A percentile compares a stretch with the other conserved stretches of the same genome.
These are phyloP conservation scores for Neomorphus geoffroyi DNA, from an alignment of 2,797 vertebrate species.

Conservation along the genomic window DNA sequence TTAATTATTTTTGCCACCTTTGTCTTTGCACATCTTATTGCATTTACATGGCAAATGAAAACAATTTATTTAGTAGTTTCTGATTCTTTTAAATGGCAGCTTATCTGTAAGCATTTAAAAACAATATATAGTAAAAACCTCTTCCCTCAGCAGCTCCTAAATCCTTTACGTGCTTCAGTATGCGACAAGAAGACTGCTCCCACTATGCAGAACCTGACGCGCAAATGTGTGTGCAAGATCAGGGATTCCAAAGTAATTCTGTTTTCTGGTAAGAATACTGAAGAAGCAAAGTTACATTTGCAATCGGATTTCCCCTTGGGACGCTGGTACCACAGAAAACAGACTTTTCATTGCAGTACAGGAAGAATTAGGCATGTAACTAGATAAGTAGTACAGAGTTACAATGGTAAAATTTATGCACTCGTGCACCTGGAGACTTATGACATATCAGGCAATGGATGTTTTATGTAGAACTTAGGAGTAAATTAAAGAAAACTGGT, in stretches of 20 bases:
- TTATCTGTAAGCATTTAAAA: background rate
- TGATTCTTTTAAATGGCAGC: background rate
- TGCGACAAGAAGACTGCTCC: background rate
- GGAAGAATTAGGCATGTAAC: constrained; percentile 1
- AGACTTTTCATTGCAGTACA: constrained; percentile 27
- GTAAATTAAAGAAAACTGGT: background rate
- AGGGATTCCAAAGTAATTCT: background rate
- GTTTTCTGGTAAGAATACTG: background rate
- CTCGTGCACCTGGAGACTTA: background rate
- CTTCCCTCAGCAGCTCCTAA: background rate
- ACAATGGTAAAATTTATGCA: background rate
- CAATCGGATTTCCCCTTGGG: constrained; percentile 37
- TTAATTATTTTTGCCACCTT: background rate
- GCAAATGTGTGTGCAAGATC: background rate
- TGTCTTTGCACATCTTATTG: background rate
- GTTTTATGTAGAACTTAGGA: background rate
- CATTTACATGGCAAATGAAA: background rate
- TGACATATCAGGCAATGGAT: background rate
- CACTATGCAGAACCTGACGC: background rate
- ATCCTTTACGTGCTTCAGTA: background rate
- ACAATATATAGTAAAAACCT: rapidly evolving
- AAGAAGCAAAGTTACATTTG: background rate
- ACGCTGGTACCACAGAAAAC: background rate
- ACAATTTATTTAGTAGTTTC: background rate
- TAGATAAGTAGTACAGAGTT: background rate